Evolutionary conservation across 2,113 vertebrate genomes (phyloP), one percentile per base, ranked within the genome.

Genomic region (Lampris incognitus): DNA sequence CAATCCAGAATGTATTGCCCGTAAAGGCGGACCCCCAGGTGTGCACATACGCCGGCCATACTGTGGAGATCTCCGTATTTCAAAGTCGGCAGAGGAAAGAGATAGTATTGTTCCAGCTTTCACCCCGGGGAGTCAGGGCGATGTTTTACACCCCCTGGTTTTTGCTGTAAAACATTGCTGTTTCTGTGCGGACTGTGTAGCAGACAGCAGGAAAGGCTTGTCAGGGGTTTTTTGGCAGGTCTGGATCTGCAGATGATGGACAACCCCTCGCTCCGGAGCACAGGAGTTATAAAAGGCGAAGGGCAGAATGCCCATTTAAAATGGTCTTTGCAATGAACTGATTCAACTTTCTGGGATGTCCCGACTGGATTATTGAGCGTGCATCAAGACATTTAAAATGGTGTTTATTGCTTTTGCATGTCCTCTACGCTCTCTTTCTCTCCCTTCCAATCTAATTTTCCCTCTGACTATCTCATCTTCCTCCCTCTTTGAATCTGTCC

Each of bases 101-200:
- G 72, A 81, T 72, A 55, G 80, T 72, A 85, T 79, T 81, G 87
- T 87, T 89, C 76, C 58, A 75, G 75, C 62, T 24, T n/a, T 24
- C 54, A 49, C 13, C 73, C 87, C 82, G 3, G 70, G 85, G 84
- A 85, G 75, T n/a, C 55, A 1, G 2, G 52, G 61, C 62, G 79
- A 89, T 88, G 84, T 86, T 88, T 92, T 87, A 91, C 86, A 89
- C 6, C 72, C 77, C 85, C 84, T 74, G 86, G 87, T 88, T 88
- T 24, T 91, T 78, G 80, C 87, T 87, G 89, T 91, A 87, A 91
- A 87, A 89, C 89, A 86, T 89, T 83, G 83, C 74, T 78, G 75
- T 88, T 82, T 83, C 88, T 76, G 76, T 40, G 0, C 78, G 9
- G 69, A 74, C 79, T 66, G 72, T 9, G 13, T 87, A 88, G 87